Base-by-base conservation (phyloP, 2,113 vertebrate species). In the Oostethus manadensis region DNA sequence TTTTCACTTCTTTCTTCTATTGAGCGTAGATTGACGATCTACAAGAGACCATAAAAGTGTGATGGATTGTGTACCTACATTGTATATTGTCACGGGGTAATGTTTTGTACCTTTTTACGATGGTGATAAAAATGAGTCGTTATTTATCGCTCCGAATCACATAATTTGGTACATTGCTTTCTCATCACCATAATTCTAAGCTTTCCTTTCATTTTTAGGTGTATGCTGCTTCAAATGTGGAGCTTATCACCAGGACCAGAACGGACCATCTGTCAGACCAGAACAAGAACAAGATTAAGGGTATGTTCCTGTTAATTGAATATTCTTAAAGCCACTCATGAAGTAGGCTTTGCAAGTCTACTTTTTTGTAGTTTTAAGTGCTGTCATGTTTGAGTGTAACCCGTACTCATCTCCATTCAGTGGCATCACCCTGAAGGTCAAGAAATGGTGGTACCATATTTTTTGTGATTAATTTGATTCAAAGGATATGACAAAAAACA, bases 181-280 rank as follows among this genome's bases (percentile, higher is more conserved):
- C 16, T 58, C 42, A 26, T 56, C 55, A 23, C 13, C 14, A 21
- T 56, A 11, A 23, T 45, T 45, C 33, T 60, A 4, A 35, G 29
- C 16, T 18, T 60, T 47, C 11, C 6, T 21, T 50, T 26, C 4
- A 70, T 21, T 53, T 71, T 68, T 74, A 99, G 97, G 97, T 99
- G 22, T 99, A 94, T 0, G 94, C 94, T 0, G 97, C 97, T 3
- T 99, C 95, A 77, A 99, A 99, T 0, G 95, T 99, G 76, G 97
- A 99, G 85, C 90, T 99, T 66, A 94, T 98, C 84, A 99, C 96
- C 4, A 89, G 95, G 80, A 98, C 97, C 6, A 91, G 97, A 76
- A 99, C 94, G 0, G 95, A 98, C 71, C 97, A 98, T 61, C 93
- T 98, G 64, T 92, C 93, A 0, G 96, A 99, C 74, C 95, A 97